Evolutionary conservation across 2,797 vertebrate species (phyloP), one percentile per base, ranked within the genome.

Genomic region (Hydrocynus forskahlii): DNA sequence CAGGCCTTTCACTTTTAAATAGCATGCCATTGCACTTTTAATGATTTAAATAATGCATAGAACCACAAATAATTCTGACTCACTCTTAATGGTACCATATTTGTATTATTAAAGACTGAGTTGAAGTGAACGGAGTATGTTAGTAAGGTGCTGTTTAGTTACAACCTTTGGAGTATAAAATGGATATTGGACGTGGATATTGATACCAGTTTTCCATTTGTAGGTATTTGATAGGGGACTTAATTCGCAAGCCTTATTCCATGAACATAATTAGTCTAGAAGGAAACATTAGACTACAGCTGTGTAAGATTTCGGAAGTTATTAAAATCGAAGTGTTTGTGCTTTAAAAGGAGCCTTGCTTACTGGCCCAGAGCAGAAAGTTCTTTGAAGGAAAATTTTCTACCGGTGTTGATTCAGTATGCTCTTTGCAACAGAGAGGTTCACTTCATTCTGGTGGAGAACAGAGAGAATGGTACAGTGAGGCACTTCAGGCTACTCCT

Each of bases 261-360:
- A 43, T 14, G 9, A 70, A 29, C 7, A 7, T 0, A 38, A n/a
- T 57, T 40, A 2, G 43, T 7, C 43, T 29, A 29, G 14, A 40
- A 50, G 14, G 21, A 60, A 69, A 57, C 54, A 38, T 10, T n/a
- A 72, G 43, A 48, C 40, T 74, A 2, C 12, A 40, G 12, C 6
- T 23, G n/a, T 60, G 54, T 35, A 35, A 10, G 35, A 7, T 59
- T 74, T 57, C 29, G 14, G 38, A 74, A 14, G 38, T 60, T 60
- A 74, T 60, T 55, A 23, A 35, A 48, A 45, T 74, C 55, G 60
- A 23, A 43, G 54, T 60, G 38, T 40, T 40, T 73, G 52, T 21
- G 43, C 52, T 74, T 74, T 43, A 74, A 40, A 69, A 68, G 38
- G 43, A 69, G 43, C 12, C 66, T 29, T 43, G n/a, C 35, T 19